phyloP scores from a whole-genome alignment of 2,113 vertebrate genomes.

The Corythaixoides concolor region DNA sequence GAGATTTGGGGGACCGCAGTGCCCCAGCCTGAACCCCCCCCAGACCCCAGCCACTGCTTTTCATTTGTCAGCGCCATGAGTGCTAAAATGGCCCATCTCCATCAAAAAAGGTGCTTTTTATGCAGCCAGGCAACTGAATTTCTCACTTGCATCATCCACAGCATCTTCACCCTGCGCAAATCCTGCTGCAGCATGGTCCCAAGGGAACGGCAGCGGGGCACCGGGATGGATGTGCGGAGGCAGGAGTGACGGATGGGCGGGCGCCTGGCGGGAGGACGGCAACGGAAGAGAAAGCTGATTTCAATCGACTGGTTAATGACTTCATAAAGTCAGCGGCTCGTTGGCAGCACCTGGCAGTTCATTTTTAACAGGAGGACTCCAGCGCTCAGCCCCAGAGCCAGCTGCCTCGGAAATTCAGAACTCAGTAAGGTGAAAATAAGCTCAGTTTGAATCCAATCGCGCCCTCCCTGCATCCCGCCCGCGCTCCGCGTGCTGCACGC shows the following conservation, averaged over 20 bases:
- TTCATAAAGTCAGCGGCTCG: not conserved
- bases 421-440: not conserved
- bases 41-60: not conserved
- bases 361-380: not conserved
- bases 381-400: not conserved
- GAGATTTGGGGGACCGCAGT: not conserved
- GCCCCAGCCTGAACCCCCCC: not conserved
- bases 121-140: not conserved
- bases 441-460: not conserved
- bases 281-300: not conserved
- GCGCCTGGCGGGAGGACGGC: not conserved
- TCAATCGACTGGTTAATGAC: not conserved
- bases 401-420: not conserved
- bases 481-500: accelerated
- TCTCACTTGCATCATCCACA: not conserved
- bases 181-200: not conserved
- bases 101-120: not conserved
- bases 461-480: not conserved
- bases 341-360: not conserved
- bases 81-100: not conserved
- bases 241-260: not conserved
- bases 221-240: not conserved
- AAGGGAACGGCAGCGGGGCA: accelerated
- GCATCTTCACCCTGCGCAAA: not conserved
- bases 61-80: not conserved